Base-by-base conservation (phyloP, 1,140 invertebrate genomes). In the Ooceraea biroi region DNA sequence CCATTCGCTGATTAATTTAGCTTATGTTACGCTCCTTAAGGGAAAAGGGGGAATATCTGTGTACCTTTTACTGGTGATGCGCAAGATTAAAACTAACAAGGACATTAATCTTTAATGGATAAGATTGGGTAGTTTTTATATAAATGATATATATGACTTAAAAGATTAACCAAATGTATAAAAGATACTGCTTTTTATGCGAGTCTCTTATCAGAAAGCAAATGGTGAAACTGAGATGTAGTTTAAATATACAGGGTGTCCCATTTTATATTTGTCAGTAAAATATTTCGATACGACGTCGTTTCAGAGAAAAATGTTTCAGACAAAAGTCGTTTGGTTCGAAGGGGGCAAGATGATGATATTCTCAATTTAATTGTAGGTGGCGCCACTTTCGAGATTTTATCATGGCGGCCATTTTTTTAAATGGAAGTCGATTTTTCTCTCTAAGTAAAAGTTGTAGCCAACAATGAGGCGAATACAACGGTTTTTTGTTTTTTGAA, bases 1-100 rank as follows among this genome's bases (percentile, higher is more conserved):
- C 57, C 60, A 74, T 82, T 85, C 17, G n/a, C 71, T 84, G 19
- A 50, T 78, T 80, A 74, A 69, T 7, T 44, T 65, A 36, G 36
- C 22, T 4, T 80, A 17, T 61, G 63, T 66, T 1, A 58, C 36
- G 41, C 41, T 72, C 12, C 48, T 82, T 17, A 44, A 25, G 41
- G 14, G 7, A 73, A 36, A 61, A 55, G 17, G 41, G 14, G 12
- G 73, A 36, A 73, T 52, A 19, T 82, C 10, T 46, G 30, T 10
- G 14, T 14, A 41, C 44, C 3, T 36, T n/a, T 14, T 71, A 44
- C 19, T 55, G n/a, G 27, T 36, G 52, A 30, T 10, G 14, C 36
- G 7, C 12, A 36, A 61, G 46, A 46, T 69, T 22, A 46, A 60
- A 83, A 76, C 36, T 87, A 83, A 84, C 25, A 17, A 11, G 22